Conservation (phyloP, 2,888 invertebrate genomes). For the Augiades crinisus region DNA sequence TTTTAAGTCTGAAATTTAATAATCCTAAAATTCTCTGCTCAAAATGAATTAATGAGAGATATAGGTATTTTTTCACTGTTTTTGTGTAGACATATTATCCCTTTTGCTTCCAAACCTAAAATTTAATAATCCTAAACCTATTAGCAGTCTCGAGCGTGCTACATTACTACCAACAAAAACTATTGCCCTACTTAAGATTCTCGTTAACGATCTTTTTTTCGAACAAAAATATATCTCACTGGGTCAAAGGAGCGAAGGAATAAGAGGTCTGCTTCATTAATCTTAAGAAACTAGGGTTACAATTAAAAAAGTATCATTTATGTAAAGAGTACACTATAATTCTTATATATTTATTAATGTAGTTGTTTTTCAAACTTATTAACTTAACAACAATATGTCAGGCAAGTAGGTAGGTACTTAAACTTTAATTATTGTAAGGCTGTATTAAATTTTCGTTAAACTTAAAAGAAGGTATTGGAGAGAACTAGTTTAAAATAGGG, state of each 20-base stretch:
- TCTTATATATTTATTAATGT: too few relatives aligned
- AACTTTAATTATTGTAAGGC: too few relatives aligned
- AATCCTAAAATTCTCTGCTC: too few relatives aligned
- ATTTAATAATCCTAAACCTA: conserved; percentile 11
- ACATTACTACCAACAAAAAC: neutral
- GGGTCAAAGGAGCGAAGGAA: conserved; percentile 34
- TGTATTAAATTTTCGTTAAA: too few relatives aligned
- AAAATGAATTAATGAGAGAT: too few relatives aligned
- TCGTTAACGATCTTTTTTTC: conserved; percentile 11
- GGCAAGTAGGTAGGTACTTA: too few relatives aligned
- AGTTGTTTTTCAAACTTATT: too few relatives aligned
- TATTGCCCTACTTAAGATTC: neutral
- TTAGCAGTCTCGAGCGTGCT: neutral
- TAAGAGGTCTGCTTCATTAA: conserved; percentile 43
- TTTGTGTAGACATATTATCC: neutral
- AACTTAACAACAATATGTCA: too few relatives aligned
- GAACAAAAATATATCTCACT: neutral
- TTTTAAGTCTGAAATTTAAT: too few relatives aligned
- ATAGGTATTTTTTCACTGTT: too few relatives aligned
- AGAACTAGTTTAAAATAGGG: too few relatives aligned
- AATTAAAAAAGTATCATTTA: conserved; percentile 31
- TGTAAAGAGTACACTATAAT: conserved; percentile 27
- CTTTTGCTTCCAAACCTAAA: neutral
- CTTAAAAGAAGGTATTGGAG: too few relatives aligned
- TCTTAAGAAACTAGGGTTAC: conserved; percentile 46